Evolutionary conservation across 2,888 invertebrate genomes (phyloP).

Genomic region (Yponomeuta malinellus): DNA sequence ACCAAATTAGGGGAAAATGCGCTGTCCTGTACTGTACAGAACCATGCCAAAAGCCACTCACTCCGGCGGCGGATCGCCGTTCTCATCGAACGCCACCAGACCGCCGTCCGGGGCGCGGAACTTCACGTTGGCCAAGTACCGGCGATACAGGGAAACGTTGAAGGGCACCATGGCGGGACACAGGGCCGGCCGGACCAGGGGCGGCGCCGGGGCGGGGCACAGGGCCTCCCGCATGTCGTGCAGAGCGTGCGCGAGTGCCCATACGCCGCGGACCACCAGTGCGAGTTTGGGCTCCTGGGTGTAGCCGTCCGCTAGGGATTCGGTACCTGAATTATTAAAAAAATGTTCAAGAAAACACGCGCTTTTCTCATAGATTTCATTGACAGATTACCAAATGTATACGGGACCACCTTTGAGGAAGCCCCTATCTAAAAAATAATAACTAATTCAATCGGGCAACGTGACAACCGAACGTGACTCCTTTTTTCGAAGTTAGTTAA

Average conservation of each 20-base stretch:
- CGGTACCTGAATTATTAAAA: slow-evolving; percentile 28
- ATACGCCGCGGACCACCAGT: slow-evolving; percentile 86
- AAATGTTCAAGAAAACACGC: not conserved
- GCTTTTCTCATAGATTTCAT: too few species aligned
- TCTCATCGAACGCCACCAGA: slow-evolving; percentile 81
- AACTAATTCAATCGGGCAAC: too few species aligned
- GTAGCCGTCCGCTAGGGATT: slow-evolving; percentile 72
- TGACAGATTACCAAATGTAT: too few species aligned
- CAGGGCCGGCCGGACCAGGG: slow-evolving; percentile 30
- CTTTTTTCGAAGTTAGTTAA: too few species aligned
- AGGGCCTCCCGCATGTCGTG: slow-evolving; percentile 80
- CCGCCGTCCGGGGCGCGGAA: slow-evolving; percentile 79
- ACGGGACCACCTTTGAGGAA: too few species aligned
- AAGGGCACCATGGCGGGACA: slow-evolving; percentile 82
- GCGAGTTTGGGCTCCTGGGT: slow-evolving; percentile 86
- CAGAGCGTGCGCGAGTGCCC: slow-evolving; percentile 83
- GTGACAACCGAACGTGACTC: too few species aligned
- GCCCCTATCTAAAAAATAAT: too few species aligned
- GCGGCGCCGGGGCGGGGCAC: slow-evolving; percentile 48
- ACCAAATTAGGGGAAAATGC: not conserved
- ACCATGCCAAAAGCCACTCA: slow-evolving; percentile 38
- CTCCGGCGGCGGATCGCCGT: slow-evolving; percentile 87
- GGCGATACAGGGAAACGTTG: slow-evolving; percentile 81
- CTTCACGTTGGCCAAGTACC: slow-evolving; percentile 81
- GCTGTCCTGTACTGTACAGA: too few species aligned